Conservation (phyloP, 2,797 vertebrate genomes). For the Tenualosa thibaudeaui region DNA sequence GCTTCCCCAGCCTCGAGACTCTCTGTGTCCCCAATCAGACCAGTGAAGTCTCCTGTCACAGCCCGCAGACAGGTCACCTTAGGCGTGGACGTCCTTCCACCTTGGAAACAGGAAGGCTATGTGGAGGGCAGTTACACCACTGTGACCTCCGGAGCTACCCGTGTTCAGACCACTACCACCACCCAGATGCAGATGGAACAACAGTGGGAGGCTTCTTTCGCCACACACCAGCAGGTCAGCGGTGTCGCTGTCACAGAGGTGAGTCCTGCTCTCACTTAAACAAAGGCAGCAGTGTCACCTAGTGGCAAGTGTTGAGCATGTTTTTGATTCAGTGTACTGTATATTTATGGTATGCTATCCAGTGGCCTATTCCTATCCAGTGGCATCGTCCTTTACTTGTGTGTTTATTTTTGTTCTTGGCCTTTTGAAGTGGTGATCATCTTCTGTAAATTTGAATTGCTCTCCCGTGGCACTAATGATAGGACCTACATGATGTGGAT, state of each 20-base stretch:
- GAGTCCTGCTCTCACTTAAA: conserved; percentile 8
- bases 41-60: conserved; percentile 81
- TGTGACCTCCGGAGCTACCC: conserved; percentile 60
- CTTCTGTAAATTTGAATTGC: not conserved
- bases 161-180: conserved; percentile 51
- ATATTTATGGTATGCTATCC: not conserved
- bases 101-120: conserved; percentile 88
- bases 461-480: not conserved
- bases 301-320: conserved; percentile 33
- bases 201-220: conserved; percentile 76
- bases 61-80: conserved; percentile 62
- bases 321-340: not conserved
- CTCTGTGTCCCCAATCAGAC: conserved; percentile 82
- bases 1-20: conserved; percentile 82
- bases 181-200: conserved; percentile 77
- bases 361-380: not conserved
- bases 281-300: conserved; percentile 30
- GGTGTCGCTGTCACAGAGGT: conserved; percentile 60
- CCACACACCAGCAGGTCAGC: conserved; percentile 62
- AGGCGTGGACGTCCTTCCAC: conserved; percentile 81
- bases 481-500: conserved; percentile 15
- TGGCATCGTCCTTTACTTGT: not conserved
- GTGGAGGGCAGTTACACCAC: conserved; percentile 74
- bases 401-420: not conserved
- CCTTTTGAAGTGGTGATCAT: conserved; percentile 1